Evolutionary conservation across 92 coral and sea anemone genomes (phyloP).

Genomic region (Pocillopora meandrina): DNA sequence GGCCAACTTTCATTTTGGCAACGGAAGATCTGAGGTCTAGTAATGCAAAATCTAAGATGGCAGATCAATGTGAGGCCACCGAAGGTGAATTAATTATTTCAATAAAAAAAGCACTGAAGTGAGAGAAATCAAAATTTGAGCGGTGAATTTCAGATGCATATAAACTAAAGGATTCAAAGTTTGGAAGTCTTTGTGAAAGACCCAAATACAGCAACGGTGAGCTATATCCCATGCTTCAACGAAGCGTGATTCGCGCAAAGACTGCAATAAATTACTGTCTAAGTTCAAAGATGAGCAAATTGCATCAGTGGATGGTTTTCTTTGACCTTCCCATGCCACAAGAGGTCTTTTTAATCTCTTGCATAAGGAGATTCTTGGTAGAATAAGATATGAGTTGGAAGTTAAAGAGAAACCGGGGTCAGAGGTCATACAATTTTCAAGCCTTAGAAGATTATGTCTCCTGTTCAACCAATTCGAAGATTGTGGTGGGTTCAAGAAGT

Average conservation of each 20-base stretch:
- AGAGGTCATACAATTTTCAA: slow-evolving; percentile 23
- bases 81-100: slow-evolving; percentile 29
- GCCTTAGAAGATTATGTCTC: slow-evolving; percentile 16
- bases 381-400: slow-evolving; percentile 49
- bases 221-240: slow-evolving; percentile 41
- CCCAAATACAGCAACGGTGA: slow-evolving; percentile 18
- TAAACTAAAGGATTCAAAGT: slow-evolving; percentile 14
- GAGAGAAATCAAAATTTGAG: neutral
- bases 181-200: slow-evolving; percentile 32
- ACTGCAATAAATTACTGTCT: slow-evolving; percentile 41
- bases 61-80: slow-evolving; percentile 30
- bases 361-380: slow-evolving; percentile 30
- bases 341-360: slow-evolving; percentile 53
- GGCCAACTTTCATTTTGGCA: slow-evolving; percentile 49
- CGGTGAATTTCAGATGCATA: neutral
- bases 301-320: slow-evolving; percentile 53
- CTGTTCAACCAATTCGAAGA: slow-evolving; percentile 26
- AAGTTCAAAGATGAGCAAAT: slow-evolving; percentile 32
- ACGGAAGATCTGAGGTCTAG: slow-evolving; percentile 21
- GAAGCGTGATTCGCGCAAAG: slow-evolving; percentile 40
- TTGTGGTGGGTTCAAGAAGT: slow-evolving; percentile 19
- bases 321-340: slow-evolving; percentile 53
- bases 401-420: slow-evolving; percentile 40
- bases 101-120: slow-evolving; percentile 27
- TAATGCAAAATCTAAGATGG: slow-evolving; percentile 32